Percentiles rank a stretch among this genome's conserved stretches.
Conservation (phyloP, 1,140 invertebrate species). For the Lethocerus indicus region DNA sequence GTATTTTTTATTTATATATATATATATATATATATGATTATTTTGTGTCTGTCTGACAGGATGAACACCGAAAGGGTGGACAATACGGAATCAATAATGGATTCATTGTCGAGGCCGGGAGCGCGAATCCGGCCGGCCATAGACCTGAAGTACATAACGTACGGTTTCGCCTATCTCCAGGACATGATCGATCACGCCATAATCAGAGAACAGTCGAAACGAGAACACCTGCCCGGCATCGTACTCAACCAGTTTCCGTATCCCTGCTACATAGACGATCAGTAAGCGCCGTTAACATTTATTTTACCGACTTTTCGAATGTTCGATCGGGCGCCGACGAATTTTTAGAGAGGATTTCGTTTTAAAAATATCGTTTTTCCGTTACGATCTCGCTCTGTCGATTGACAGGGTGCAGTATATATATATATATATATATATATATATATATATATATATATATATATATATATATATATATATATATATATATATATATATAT, state of each 20-base stretch:
- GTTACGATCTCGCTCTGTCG: too few species aligned
- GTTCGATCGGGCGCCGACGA: too few species aligned
- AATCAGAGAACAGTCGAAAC: conserved; percentile 29
- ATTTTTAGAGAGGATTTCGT: not conserved
- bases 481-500: not conserved
- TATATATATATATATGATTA: too few species aligned
- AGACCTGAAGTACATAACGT: conserved; percentile 37
- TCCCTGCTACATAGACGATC: conserved; percentile 38
- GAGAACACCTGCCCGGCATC: conserved; percentile 20
- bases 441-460: too few species aligned
- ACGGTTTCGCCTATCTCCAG: conserved; percentile 40
- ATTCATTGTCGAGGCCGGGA: conserved; percentile 24
- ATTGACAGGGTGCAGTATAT: too few species aligned
- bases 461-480: too few species aligned
- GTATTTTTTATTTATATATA: too few species aligned
- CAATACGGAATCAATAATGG: conserved; percentile 29
- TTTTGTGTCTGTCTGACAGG: too few species aligned
- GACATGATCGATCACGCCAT: conserved; percentile 39
- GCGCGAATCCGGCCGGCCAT: conserved; percentile 26
- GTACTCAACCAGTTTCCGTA: conserved; percentile 38
- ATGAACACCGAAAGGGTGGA: conserved; percentile 39
- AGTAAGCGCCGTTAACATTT: too few species aligned
- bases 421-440: too few species aligned
- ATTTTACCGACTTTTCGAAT: too few species aligned
- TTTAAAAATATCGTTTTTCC: too few species aligned